A percentile compares a stretch with the other conserved stretches of the same genome.
Conservation (phyloP, 2,888 invertebrate genomes). For the Noctua comes region DNA sequence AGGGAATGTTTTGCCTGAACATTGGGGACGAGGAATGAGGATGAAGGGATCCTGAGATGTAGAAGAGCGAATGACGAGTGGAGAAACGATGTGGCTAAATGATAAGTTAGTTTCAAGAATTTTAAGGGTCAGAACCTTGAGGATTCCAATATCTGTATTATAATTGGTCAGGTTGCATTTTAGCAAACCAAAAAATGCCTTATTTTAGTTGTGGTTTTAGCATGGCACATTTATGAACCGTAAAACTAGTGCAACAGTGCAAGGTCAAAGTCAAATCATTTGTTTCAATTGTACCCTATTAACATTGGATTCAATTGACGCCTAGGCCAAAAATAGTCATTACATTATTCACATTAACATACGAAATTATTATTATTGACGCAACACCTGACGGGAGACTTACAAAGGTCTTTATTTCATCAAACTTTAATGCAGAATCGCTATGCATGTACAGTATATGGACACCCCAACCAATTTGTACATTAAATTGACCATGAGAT, state of each 20-base stretch:
- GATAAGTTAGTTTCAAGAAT: neutral
- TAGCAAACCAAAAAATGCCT: neutral
- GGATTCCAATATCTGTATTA: neutral
- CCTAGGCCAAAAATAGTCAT: neutral
- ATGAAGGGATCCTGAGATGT: neutral
- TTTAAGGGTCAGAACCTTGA: neutral
- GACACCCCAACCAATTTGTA: conserved; percentile 40
- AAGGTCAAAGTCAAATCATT: conserved; percentile 33
- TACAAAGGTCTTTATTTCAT: neutral
- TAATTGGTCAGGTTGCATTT: neutral
- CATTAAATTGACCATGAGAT: conserved; percentile 58
- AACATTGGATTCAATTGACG: conserved; percentile 9
- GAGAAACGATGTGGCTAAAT: neutral
- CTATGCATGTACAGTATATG: neutral
- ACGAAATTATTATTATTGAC: neutral
- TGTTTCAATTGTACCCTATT: conserved; percentile 17
- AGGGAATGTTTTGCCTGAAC: conserved; percentile 14
- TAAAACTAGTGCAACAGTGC: neutral
- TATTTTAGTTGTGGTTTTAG: neutral
- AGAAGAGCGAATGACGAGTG: neutral
- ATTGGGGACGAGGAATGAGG: conserved; percentile 9
- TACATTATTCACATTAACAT: neutral
- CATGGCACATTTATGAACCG: neutral
- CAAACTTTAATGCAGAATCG: neutral
- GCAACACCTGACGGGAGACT: neutral